Percentiles rank a stretch among this genome's conserved stretches.
phyloP scores from a whole-genome alignment of 2,113 vertebrate species.

The Poicephalus meyeri region DNA sequence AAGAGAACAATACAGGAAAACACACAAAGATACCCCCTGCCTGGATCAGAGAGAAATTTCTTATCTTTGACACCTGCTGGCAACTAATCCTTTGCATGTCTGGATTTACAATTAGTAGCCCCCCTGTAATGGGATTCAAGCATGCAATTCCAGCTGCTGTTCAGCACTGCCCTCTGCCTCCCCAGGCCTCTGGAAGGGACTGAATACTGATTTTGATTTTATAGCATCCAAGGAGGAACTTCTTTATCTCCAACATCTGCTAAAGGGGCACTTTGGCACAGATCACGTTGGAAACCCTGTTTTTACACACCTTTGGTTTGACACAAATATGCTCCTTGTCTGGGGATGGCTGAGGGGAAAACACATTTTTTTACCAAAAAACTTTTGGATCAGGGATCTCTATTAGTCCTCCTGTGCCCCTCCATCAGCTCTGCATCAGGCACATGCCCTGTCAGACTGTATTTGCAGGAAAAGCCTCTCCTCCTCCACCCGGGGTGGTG shows the following conservation, averaged over 20 bases:
- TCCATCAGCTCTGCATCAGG: not conserved
- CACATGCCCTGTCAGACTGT: accelerated
- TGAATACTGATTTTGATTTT: not conserved
- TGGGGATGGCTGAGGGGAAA: not conserved
- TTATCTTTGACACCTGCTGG: slow-evolving; percentile 44
- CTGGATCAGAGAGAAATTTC: slow-evolving; percentile 9
- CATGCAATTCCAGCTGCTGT: not conserved
- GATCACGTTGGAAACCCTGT: not conserved
- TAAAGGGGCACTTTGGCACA: too few species aligned
- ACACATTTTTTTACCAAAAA: accelerated
- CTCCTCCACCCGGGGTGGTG: not conserved
- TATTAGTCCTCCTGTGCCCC: not conserved
- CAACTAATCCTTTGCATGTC: slow-evolving; percentile 29
- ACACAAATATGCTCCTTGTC: not conserved
- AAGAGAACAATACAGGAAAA: slow-evolving; percentile 2
- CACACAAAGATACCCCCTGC: slow-evolving; percentile 16
- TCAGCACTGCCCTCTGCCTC: not conserved
- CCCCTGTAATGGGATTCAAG: not conserved
- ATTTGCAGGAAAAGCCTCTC: not conserved
- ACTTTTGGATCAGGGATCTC: accelerated
- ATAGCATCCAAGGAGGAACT: not conserved
- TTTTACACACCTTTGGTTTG: not conserved
- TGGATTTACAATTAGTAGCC: not conserved
- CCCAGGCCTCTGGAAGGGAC: not conserved
- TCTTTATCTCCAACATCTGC: accelerated